Evolutionary conservation across 2,888 invertebrate genomes (phyloP), one percentile per base, ranked within the genome.

Genomic region (Tromatobia lineatoria): DNA sequence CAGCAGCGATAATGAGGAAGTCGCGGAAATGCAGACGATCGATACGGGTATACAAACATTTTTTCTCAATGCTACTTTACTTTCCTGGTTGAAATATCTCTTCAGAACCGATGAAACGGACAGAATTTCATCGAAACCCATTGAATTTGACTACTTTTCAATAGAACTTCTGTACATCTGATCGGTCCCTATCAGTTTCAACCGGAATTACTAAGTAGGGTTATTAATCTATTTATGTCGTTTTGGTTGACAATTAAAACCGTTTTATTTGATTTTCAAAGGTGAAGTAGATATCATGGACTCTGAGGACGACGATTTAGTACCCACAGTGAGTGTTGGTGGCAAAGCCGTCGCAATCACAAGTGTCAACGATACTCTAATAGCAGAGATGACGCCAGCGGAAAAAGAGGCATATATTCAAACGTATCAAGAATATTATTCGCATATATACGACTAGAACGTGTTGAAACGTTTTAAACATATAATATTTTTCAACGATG

Each of bases 321-420:
- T 97, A 57, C 98, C 98, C 2, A 96, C 96, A 18, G 97, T 99
- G 8, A 95, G 95, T 89, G 98, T 99, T 42, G 97, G 97, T 80
- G 97, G 97, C 57, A 96, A 96, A 90, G 95, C 96, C 18, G 96
- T 98, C 87, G 96, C 97, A 0, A 95, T 99, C 80, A 97, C 97
- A 45, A 97, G 98, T 91, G 96, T 99, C 13, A 97, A 98, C 91
- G 97, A 98, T 93, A 96, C 96, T 88, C 95, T 98, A 90, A 98
- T 99, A 88, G 96, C 97, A 0, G 96, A 96, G 93, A 99, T 99
- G 99, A 97, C 97, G 11, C 97, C 97, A 23, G 95, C 96, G 4
- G 99, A 99, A 93, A 99, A 98, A 94, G 98, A 98, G 92, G 96
- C 97, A 52, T 99, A 99, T 94, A 99, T 99, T 89, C 97, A 98